Base-by-base conservation (phyloP, 2,888 invertebrate genomes). In the Campaea margaritaria region DNA sequence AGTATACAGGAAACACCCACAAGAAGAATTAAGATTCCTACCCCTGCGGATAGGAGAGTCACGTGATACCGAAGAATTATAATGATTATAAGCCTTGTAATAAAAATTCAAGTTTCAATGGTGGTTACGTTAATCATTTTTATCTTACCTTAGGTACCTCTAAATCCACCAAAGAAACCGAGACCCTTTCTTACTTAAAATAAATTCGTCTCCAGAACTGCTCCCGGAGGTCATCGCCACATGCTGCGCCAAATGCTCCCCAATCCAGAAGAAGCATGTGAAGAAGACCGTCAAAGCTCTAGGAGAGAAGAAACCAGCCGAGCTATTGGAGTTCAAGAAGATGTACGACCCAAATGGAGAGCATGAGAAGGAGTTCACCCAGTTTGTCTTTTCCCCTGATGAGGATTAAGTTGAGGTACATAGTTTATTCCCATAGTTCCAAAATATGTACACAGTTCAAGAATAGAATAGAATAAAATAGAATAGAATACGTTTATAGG, bases 341-440 rank as follows among this genome's bases (percentile, higher is more conserved):
- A 87, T 85, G 63, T 90, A 77, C 44, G 91, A 91, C 36, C 89
- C 90, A 0, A 83, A 82, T 10, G 81, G 79, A n/a, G 79, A 86
- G 63, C 74, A 89, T 45, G 83, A 86, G 56, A 75, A 80, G 45
- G 75, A 72, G 1, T 89, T 89, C 53, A 70, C 82, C 0, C 82
- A 77, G 0, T 89, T 89, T 34, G 45, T 89, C 7, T 27, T 79
- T 0, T 74, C 63, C 9, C 63, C 72, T 8, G 78, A 85, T 44
- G 81, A 81, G 75, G 8, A 52, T 14, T 42, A 31, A 9, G 10
- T 31, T 7, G 31, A 31, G 31, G 9, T 9, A 41, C 12, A 15
- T 12, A 8, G 9, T 31, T 14, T 45, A 0, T 45, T 15, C 41
- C 39, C 41, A 54, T 31, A 45, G 9, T 14, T 41, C 11, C 8